These are phyloP conservation scores for Cygnus olor DNA, from an alignment of 2,797 vertebrate genomes.

Conservation along the genomic window DNA sequence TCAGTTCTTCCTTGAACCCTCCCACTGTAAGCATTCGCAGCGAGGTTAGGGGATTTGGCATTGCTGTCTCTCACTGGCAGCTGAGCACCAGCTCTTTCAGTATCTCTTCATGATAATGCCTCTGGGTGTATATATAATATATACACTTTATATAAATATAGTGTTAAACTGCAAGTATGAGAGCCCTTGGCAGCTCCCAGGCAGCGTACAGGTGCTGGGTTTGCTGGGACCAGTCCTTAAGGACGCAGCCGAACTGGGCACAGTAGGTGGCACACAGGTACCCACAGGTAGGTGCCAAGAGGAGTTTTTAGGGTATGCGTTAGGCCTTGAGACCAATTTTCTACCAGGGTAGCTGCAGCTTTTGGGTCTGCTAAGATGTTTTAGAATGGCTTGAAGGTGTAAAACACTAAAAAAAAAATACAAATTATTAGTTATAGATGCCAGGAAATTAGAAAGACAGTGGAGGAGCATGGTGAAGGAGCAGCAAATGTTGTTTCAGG, in stretches of 20 bases:
- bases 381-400: neutral
- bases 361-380: neutral
- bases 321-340: neutral
- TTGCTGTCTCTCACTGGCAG: neutral
- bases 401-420: neutral
- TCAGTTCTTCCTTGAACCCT: neutral
- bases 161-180: neutral
- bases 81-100: neutral
- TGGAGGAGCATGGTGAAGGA: neutral
- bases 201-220: neutral
- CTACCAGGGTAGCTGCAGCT: neutral
- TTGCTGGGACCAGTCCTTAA: neutral
- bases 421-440: neutral
- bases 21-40: neutral
- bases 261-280: too few species aligned
- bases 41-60: neutral
- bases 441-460: neutral
- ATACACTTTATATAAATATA: too few species aligned
- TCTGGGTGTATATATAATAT: neutral
- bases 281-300: neutral
- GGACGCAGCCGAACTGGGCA: neutral
- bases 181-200: neutral
- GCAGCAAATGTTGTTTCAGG: neutral
- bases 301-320: rapidly evolving
- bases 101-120: rapidly evolving